Evolutionary conservation across 2,888 invertebrate species (phyloP), one percentile per base, ranked within the genome.

Genomic region (Hyppa rectilinea): DNA sequence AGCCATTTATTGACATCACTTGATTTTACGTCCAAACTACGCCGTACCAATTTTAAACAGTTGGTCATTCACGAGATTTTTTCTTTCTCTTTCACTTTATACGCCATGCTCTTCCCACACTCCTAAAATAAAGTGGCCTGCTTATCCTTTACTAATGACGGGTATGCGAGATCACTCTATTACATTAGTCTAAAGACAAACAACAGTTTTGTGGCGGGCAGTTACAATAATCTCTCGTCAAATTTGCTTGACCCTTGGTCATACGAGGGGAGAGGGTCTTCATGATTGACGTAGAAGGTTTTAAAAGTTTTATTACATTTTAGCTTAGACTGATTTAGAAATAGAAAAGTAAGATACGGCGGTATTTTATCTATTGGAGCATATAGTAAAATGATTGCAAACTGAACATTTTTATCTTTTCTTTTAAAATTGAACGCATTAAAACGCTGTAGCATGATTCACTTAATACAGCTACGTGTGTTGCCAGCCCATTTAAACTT

Each of bases 401-500:
- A 34, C 26, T 12, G 14, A 75, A 20, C n/a, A 12, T 52, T 75
- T n/a, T 38, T 29, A 23, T 52, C 14, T 47, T 23, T 17, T 40
- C 6, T 47, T 17, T 31, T 4, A 59, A 58, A 76, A 71, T 50
- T 3, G 2, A 17, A 58, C 52, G 59, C 20, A 49, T 80, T 66
- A 80, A 47, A 65, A 47, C n/a, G 53, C 60, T 63, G 43, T 38
- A 73, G 52, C 75, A 61, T 55, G 71, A 75, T 77, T 74, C 68
- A 71, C 61, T 70, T 69, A 49, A 56, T 67, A 81, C 60, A 66
- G 77, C 68, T 83, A 74, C 71, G 74, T 83, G 78, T 80, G 79
- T 84, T 75, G 88, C 86, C 88, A 89, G 90, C 89, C 92, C 94
- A 95, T 96, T 96, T 95, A 95, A 95, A 96, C 95, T 95, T 96